phyloP scores from a whole-genome alignment of 2,113 vertebrate species.

The Spea bombifrons region DNA sequence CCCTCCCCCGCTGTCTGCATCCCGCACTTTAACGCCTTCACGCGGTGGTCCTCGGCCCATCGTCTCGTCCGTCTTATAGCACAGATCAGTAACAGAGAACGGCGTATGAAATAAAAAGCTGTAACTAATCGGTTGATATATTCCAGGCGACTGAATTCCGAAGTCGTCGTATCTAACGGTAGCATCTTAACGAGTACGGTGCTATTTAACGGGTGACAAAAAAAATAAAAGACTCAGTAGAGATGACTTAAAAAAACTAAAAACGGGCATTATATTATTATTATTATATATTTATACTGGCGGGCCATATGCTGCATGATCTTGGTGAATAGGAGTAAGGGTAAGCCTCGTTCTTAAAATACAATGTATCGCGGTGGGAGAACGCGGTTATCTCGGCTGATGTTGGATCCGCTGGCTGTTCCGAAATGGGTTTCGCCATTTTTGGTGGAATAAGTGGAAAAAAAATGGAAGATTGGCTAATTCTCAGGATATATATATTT shows the following conservation, averaged over 20 bases:
- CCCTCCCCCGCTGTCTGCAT: slow-evolving; percentile 80
- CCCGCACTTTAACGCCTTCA: slow-evolving; percentile 84
- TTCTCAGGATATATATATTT: slow-evolving; percentile 65
- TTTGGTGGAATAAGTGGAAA: slow-evolving; percentile 62
- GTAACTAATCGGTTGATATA: slow-evolving; percentile 62
- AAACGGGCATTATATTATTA: slow-evolving; percentile 50
- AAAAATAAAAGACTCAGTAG: slow-evolving; percentile 49
- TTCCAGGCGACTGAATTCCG: slow-evolving; percentile 61
- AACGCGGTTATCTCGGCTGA: slow-evolving; percentile 56
- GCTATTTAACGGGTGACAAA: slow-evolving; percentile 59
- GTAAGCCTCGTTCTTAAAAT: slow-evolving; percentile 52
- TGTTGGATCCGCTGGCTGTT: slow-evolving; percentile 63
- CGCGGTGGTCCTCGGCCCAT: slow-evolving; percentile 84
- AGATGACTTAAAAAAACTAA: slow-evolving; percentile 44
- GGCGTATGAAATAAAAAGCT: slow-evolving; percentile 59
- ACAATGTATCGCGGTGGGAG: slow-evolving; percentile 58
- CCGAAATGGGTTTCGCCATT: slow-evolving; percentile 59
- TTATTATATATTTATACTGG: slow-evolving; percentile 31
- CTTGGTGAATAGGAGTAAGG: slow-evolving; percentile 58
- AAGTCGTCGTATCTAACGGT: slow-evolving; percentile 60
- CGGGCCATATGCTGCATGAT: slow-evolving; percentile 64
- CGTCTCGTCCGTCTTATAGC: slow-evolving; percentile 86
- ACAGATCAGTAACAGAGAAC: slow-evolving; percentile 66
- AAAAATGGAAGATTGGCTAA: slow-evolving; percentile 64
- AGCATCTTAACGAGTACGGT: slow-evolving; percentile 53